Percentiles rank a stretch among this genome's conserved stretches.
Conservation (phyloP, 37 sponge, comb jelly and placozoan genomes). For the Eunapius fragilis region DNA sequence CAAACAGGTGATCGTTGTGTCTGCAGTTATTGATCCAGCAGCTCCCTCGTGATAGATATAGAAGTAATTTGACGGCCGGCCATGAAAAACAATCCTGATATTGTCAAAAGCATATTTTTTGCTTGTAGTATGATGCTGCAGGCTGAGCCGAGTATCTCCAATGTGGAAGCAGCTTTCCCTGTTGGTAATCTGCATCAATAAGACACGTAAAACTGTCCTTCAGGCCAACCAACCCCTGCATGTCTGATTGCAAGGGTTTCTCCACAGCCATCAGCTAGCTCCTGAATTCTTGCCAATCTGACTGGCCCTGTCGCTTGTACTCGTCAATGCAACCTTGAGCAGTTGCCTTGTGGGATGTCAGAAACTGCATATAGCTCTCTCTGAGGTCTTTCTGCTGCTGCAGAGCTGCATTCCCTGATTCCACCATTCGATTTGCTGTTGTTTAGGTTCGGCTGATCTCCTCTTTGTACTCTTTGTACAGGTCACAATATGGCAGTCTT, state of each 20-base stretch:
- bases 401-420: conserved; percentile 38
- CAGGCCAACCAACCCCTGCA: too few relatives aligned
- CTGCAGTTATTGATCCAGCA: too few relatives aligned
- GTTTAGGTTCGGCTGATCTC: conserved; percentile 13
- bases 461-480: conserved; percentile 42
- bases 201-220: neutral
- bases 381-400: conserved; percentile 4
- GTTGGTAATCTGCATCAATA: conserved; percentile 36
- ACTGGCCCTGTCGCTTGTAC: conserved; percentile 29
- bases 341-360: conserved; percentile 23
- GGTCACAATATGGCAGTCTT: conserved; percentile 42
- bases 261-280: too few relatives aligned
- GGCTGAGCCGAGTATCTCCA: conserved; percentile 50
- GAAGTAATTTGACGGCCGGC: too few relatives aligned
- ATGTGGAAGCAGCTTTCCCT: conserved; percentile 40
- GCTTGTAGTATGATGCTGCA: conserved; percentile 45
- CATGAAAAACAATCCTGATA: too few relatives aligned
- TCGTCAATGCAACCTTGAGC: too few relatives aligned
- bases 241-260: too few relatives aligned
- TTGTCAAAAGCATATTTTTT: too few relatives aligned
- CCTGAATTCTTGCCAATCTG: conserved; percentile 19
- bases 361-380: neutral
- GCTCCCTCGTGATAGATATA: too few relatives aligned
- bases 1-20: too few relatives aligned
- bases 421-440: conserved; percentile 37